These are phyloP conservation scores for Brachionus sp. DNA, from an alignment of 1,140 invertebrate genomes.

Conservation along the genomic window DNA sequence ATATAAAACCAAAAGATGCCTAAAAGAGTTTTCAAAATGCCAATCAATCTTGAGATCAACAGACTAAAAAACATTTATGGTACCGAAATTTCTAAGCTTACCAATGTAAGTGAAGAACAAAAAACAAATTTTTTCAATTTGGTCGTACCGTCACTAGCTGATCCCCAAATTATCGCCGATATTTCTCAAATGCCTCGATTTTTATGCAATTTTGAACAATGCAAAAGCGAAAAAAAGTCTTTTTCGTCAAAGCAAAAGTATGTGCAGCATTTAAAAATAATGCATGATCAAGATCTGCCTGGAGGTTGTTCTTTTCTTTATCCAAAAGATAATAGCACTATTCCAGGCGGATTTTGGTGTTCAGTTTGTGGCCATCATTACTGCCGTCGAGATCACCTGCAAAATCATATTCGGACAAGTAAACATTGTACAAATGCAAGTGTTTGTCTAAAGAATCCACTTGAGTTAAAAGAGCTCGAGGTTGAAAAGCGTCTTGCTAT, in stretches of 20 bases:
- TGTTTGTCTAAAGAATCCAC: neutral
- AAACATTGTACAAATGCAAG: neutral
- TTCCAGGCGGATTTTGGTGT: neutral
- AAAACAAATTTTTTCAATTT: neutral
- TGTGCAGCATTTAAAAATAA: neutral
- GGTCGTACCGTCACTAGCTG: neutral
- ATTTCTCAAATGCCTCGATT: neutral
- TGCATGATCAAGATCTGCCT: neutral
- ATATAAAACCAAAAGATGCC: neutral
- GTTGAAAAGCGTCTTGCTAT: neutral
- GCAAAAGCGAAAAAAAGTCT: neutral
- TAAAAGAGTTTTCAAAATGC: neutral
- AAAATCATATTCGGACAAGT: neutral
- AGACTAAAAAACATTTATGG: neutral
- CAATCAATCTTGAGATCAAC: neutral
- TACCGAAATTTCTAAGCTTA: neutral
- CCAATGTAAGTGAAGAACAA: no score
- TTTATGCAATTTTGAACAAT: neutral
- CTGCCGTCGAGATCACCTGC: neutral
- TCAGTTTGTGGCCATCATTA: neutral
- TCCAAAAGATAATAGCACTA: neutral
- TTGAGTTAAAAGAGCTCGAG: neutral
- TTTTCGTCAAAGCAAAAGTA: neutral
- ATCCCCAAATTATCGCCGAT: neutral
- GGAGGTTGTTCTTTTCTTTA: neutral